Base-by-base conservation (phyloP, 2,113 vertebrate genomes). In the Oncorhynchus keta region DNA sequence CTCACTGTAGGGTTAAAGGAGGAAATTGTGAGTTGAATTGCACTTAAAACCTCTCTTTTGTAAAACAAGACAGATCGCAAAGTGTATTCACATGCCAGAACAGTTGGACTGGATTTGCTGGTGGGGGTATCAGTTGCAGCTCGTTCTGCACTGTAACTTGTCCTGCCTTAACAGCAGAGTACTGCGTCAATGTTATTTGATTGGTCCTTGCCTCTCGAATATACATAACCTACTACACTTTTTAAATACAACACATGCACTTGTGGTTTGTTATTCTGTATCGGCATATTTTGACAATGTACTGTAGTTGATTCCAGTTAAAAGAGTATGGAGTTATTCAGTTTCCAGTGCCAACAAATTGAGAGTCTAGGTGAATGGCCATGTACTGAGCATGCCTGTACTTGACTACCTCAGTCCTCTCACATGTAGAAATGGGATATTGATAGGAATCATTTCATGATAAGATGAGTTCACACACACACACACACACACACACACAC, bases 21-120 rank as follows among this genome's bases (percentile, higher is more conserved):
- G 92, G 93, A 93, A 93, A 92, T 91, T 90, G 92, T 94, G 92
- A 94, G 90, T 93, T 93, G 91, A 92, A 89, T 92, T 91, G 92
- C 92, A 93, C 89, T 93, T 93, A 93, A 93, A 94, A 87, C 89
- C 90, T 83, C 80, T 90, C 92, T 93, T 93, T 91, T 93, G 92
- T 93, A 93, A 93, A 92, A 91, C 91, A 89, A 93, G 91, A 92
- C 86, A 62, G 81, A 85, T 82, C 70, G 68, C 85, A 81, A 84
- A 88, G 86, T 82, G 86, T 87, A 86, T 79, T 87, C 82, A 24
- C 89, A 87, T 84, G 88, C 88, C 89, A 89, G 87, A 85, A 59
- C 61, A 68, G 74, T 66, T 55, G 65, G 61, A 67, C 45, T 28
- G 82, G 76, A 81, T 78, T 80, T 90, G 64, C 77, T 84, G 79